Evolutionary conservation across 2,888 invertebrate species (phyloP).

Genomic region (Keiferia lycopersicella): DNA sequence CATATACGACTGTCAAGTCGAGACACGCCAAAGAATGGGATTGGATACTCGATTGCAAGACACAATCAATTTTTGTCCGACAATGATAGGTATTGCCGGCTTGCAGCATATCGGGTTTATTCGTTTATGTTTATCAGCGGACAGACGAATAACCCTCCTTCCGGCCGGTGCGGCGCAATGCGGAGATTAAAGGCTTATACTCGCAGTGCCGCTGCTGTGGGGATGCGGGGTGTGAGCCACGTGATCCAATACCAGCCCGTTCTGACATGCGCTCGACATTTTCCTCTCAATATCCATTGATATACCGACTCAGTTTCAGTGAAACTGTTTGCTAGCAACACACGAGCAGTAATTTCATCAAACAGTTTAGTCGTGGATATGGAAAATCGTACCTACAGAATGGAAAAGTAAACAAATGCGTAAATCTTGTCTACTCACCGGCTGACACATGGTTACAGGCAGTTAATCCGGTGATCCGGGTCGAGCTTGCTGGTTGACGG

Average conservation of each 20-base stretch:
- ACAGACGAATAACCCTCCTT: conserved; percentile 77
- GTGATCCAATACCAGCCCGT: conserved; percentile 67
- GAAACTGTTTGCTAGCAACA: not conserved
- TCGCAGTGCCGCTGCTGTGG: conserved; percentile 59
- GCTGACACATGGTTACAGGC: conserved; percentile 53
- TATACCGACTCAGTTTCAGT: not conserved
- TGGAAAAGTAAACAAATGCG: conserved; percentile 61
- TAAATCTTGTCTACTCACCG: conserved; percentile 49
- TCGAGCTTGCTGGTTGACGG: conserved; percentile 32
- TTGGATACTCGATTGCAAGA: conserved; percentile 49
- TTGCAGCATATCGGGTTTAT: conserved; percentile 58
- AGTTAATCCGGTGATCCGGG: conserved; percentile 53
- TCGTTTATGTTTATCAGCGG: conserved; percentile 75
- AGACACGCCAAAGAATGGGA: conserved; percentile 50
- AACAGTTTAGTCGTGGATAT: too few species aligned
- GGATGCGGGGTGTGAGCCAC: conserved; percentile 55
- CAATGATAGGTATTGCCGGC: conserved; percentile 62
- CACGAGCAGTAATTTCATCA: too few species aligned
- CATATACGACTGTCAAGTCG: conserved; percentile 44
- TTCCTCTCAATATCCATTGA: conserved; percentile 48
- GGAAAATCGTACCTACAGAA: conserved; percentile 38
- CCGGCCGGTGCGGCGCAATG: conserved; percentile 75
- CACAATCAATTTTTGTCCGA: conserved; percentile 70
- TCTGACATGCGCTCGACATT: conserved; percentile 56
- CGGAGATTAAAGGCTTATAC: conserved; percentile 77